Conservation (phyloP, 2,888 invertebrate genomes). For the Tuta absoluta region DNA sequence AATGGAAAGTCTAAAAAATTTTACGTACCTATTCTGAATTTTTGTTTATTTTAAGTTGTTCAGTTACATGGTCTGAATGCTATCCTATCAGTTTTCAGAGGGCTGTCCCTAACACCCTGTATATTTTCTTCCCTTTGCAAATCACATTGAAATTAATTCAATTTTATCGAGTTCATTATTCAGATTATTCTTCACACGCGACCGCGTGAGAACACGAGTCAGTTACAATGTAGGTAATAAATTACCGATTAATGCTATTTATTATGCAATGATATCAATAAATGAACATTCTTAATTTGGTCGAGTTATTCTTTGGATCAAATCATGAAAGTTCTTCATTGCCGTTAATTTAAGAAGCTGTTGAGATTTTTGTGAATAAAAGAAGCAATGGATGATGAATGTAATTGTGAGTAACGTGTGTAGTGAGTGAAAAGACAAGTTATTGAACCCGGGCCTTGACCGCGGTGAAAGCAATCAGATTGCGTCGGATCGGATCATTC, state of each 20-base stretch:
- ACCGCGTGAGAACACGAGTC: conserved; percentile 10
- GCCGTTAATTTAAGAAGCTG: not conserved
- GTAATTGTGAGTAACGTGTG: not conserved
- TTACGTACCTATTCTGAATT: no score
- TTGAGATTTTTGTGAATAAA: conserved; percentile 15
- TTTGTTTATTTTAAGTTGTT: no score
- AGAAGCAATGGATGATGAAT: conserved; percentile 36
- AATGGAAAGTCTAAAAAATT: no score
- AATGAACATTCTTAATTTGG: conserved; percentile 13
- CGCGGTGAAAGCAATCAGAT: conserved; percentile 57
- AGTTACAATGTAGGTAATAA: conserved; percentile 12
- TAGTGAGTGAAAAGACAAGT: conserved; percentile 36
- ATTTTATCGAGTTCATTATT: conserved; percentile 4
- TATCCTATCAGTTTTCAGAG: no score
- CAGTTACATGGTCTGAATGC: no score
- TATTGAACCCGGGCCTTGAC: conserved; percentile 64
- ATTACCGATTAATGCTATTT: not conserved
- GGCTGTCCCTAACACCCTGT: no score
- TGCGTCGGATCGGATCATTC: conserved; percentile 4
- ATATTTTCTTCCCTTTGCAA: not conserved
- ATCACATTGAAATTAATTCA: not conserved
- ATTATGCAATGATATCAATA: conserved; percentile 16
- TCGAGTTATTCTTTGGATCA: not conserved
- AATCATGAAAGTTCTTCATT: not conserved
- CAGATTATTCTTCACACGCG: conserved; percentile 4